Percentiles rank a stretch among this genome's conserved stretches.
These are phyloP conservation scores for Haemorhous mexicanus DNA, from an alignment of 2,113 vertebrate species.

Conservation along the genomic window DNA sequence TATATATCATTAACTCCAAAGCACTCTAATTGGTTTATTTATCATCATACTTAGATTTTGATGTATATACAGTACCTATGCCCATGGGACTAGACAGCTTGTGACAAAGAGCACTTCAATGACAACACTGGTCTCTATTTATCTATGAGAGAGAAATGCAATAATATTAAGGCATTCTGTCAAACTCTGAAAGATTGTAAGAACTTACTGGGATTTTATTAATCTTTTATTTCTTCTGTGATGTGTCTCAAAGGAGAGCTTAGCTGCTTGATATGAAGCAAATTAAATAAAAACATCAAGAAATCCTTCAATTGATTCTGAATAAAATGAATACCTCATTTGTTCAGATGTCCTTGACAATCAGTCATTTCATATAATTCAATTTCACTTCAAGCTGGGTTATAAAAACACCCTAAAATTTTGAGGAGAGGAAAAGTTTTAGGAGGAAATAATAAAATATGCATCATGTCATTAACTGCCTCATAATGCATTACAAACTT, in stretches of 20 bases:
- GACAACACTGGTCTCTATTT: not conserved
- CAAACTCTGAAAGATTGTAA: constrained; percentile 35
- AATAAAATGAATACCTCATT: constrained; percentile 66
- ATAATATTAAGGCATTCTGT: constrained; percentile 44
- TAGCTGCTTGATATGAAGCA: constrained; percentile 56
- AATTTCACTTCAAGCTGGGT: constrained; percentile 57
- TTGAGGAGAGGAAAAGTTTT: constrained; percentile 51
- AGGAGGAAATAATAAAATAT: not conserved
- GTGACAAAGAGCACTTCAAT: not conserved
- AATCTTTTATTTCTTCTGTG: constrained; percentile 67
- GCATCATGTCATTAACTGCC: constrained; percentile 35
- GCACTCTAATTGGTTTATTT: not conserved
- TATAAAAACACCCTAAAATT: constrained; percentile 65
- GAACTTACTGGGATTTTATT: constrained; percentile 59
- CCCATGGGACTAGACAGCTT: not conserved
- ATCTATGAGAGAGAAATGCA: not conserved
- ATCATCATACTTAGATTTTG: not conserved
- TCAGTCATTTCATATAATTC: constrained; percentile 61
- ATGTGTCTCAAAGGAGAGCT: constrained; percentile 55
- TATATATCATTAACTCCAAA: not conserved
- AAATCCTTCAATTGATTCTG: constrained; percentile 59
- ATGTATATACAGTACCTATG: not conserved
- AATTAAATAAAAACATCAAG: constrained; percentile 71
- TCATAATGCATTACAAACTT: constrained; percentile 27
- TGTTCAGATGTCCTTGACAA: constrained; percentile 63